Conservation (phyloP, 2,113 vertebrate species). For the Vombatus ursinus region DNA sequence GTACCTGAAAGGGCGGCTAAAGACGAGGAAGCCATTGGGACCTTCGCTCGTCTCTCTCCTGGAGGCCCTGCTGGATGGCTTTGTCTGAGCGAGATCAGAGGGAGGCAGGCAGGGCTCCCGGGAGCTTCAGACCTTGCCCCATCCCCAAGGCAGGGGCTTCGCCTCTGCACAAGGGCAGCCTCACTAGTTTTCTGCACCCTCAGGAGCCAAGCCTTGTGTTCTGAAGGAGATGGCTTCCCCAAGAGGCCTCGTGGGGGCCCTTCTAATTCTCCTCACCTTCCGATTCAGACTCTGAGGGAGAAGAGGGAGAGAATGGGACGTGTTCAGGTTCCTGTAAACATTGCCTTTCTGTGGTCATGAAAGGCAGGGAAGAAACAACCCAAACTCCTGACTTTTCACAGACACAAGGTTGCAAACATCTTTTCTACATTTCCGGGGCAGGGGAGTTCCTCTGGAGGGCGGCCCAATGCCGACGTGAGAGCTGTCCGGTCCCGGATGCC, state of each 20-base stretch:
- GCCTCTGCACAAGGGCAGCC: slow-evolving; percentile 83
- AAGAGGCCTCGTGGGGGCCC: slow-evolving; percentile 68
- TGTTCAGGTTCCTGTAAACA: slow-evolving; percentile 21
- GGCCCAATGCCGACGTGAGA: not conserved
- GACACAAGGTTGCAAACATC: not conserved
- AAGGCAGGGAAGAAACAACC: not conserved
- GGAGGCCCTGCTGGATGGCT: slow-evolving; percentile 82
- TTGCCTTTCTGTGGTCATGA: not conserved
- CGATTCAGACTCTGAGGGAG: slow-evolving; percentile 89
- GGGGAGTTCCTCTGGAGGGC: too few species aligned
- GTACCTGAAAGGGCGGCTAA: slow-evolving; percentile 87
- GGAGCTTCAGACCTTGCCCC: slow-evolving; percentile 73
- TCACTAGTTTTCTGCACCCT: slow-evolving; percentile 84
- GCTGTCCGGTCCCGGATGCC: too few species aligned
- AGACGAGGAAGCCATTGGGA: slow-evolving; percentile 80
- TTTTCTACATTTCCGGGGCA: not conserved
- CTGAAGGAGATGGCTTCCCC: slow-evolving; percentile 77
- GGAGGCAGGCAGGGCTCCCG: slow-evolving; percentile 85
- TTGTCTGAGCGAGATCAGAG: slow-evolving; percentile 81
- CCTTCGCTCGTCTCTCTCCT: slow-evolving; percentile 40
- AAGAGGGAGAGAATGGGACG: slow-evolving; percentile 63
- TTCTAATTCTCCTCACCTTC: slow-evolving; percentile 90
- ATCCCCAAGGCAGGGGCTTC: slow-evolving; percentile 29
- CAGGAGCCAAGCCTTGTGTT: slow-evolving; percentile 82
- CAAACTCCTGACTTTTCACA: not conserved